These are phyloP conservation scores for Trichonephila inaurata DNA, from an alignment of 1,140 invertebrate genomes.

Conservation along the genomic window DNA sequence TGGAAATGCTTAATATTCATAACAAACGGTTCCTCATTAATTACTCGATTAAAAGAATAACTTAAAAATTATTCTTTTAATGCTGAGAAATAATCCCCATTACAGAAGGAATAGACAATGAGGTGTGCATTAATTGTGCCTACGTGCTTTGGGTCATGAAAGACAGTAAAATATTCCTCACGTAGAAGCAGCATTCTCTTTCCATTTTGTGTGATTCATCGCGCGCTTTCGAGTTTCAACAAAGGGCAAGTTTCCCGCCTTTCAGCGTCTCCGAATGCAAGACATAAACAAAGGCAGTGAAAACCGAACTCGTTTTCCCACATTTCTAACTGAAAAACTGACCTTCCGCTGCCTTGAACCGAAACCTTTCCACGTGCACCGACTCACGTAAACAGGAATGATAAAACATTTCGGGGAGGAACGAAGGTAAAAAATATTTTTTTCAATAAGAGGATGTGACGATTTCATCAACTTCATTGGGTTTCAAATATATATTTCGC, in stretches of 20 bases:
- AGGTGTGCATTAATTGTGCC: neutral
- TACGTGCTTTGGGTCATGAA: constrained; percentile 15
- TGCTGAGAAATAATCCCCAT: too few relatives aligned
- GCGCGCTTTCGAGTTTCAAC: neutral
- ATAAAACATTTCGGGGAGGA: neutral
- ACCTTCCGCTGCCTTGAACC: constrained; percentile 39
- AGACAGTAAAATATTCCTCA: neutral
- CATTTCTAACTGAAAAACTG: neutral
- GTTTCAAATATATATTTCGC: too few relatives aligned
- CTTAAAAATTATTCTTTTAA: too few relatives aligned
- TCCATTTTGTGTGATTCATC: constrained; percentile 10
- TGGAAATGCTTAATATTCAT: too few relatives aligned
- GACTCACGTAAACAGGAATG: constrained; percentile 1
- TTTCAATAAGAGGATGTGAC: neutral
- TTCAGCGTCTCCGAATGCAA: neutral
- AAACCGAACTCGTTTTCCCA: constrained; percentile 29
- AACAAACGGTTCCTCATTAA: too few relatives aligned
- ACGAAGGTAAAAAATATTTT: neutral
- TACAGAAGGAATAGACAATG: too few relatives aligned
- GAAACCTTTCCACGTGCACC: constrained; percentile 11
- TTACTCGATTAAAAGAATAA: too few relatives aligned
- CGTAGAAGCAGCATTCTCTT: neutral
- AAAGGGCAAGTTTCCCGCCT: neutral
- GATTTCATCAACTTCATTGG: too few relatives aligned
- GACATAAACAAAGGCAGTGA: neutral